Conservation (phyloP, 1,140 invertebrate species). For the Arion vulgaris region DNA sequence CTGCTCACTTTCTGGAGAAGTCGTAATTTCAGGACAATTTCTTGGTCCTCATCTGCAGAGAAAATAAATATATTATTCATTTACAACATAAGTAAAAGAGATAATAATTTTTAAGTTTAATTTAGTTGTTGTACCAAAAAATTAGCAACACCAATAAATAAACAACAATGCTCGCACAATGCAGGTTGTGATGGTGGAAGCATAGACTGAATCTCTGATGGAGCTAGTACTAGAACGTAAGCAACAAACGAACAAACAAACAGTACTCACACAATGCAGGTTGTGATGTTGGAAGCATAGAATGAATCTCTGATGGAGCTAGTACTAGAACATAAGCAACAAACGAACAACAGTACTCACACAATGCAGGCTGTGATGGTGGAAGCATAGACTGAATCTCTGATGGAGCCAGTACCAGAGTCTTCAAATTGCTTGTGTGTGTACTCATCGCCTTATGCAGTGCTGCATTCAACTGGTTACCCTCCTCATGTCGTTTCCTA, state of each 20-base stretch:
- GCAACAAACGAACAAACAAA: too few relatives aligned
- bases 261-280: too few relatives aligned
- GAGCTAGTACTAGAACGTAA: constrained; percentile 83
- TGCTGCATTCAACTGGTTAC: constrained; percentile 91
- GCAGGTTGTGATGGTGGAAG: constrained; percentile 81
- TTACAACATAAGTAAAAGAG: too few relatives aligned
- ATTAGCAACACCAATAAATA: neutral
- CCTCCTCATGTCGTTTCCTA: constrained; percentile 87
- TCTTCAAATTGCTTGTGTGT: constrained; percentile 89
- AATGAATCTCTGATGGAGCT: neutral
- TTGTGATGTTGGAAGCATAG: too few relatives aligned
- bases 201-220: constrained; percentile 83
- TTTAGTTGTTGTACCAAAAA: too few relatives aligned
- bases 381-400: constrained; percentile 86
- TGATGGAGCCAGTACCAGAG: constrained; percentile 85
- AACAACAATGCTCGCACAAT: constrained; percentile 55
- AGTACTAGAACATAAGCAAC: neutral
- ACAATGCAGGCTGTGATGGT: constrained; percentile 74
- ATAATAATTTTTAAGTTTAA: too few relatives aligned
- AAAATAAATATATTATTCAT: too few relatives aligned
- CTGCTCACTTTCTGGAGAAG: constrained; percentile 90
- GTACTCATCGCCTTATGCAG: constrained; percentile 91
- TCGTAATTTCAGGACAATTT: constrained; percentile 79
- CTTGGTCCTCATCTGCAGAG: constrained; percentile 75
- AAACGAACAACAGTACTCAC: constrained; percentile 48